These are phyloP conservation scores for Lagodon rhomboides DNA, from an alignment of 2,797 vertebrate genomes.

Conservation along the genomic window DNA sequence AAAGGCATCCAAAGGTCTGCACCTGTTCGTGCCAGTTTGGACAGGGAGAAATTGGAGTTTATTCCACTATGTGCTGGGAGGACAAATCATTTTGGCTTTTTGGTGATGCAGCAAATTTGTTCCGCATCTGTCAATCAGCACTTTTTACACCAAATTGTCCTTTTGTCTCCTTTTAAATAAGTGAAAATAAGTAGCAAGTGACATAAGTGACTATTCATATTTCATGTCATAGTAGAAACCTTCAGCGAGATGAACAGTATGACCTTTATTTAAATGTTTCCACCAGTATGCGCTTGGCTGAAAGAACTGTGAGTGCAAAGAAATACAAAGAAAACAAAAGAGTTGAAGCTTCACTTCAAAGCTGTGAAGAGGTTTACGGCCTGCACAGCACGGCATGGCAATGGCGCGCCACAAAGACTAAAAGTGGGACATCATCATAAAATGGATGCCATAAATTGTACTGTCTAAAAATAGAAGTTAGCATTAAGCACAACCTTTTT, in stretches of 20 bases:
- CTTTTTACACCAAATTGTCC: neutral
- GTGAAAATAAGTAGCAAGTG: neutral
- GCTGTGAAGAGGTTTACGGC: neutral
- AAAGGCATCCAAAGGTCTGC: neutral
- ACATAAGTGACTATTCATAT: neutral
- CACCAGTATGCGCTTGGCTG: neutral
- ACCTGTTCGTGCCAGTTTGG: neutral
- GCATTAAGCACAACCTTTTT: neutral
- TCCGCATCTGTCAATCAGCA: neutral
- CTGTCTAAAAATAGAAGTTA: neutral
- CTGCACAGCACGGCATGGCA: neutral
- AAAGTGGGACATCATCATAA: neutral
- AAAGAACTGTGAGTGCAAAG: neutral
- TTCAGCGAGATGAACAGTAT: neutral
- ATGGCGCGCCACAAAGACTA: neutral
- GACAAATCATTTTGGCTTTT: slow-evolving; percentile 7
- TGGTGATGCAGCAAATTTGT: slow-evolving; percentile 6
- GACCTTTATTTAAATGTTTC: neutral
- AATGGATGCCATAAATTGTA: neutral
- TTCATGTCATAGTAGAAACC: neutral
- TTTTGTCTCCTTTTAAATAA: slow-evolving; percentile 3
- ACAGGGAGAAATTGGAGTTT: neutral
- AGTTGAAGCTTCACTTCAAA: too few species aligned
- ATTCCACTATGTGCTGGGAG: neutral
- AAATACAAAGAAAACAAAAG: slow-evolving; percentile 14